A percentile compares a stretch with the other conserved stretches of the same genome.
Evolutionary conservation across 2,113 vertebrate genomes (phyloP).

Genomic region (Capra hircus): DNA sequence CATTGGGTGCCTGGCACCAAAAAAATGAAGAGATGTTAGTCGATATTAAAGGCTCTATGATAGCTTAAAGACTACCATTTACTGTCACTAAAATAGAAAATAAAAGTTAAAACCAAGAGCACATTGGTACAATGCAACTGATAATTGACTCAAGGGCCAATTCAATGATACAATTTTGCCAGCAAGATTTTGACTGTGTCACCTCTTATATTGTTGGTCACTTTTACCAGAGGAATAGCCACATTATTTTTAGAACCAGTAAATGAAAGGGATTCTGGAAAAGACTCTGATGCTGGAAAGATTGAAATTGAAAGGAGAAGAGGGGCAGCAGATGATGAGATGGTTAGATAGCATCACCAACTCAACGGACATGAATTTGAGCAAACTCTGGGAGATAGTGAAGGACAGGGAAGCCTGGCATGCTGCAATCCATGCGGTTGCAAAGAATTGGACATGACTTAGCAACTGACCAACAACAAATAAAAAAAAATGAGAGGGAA

Average conservation of each 20-base stretch:
- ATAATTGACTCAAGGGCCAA: not conserved
- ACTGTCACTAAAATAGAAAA: not conserved
- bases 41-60: not conserved
- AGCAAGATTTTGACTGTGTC: not conserved
- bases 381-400: not conserved
- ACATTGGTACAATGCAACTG: not conserved
- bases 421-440: not conserved
- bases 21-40: not conserved
- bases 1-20: not conserved
- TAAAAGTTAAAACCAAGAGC: not conserved
- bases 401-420: not conserved
- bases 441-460: not conserved
- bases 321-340: not conserved
- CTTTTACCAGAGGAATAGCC: not conserved
- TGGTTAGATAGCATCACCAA: not conserved
- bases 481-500: not conserved
- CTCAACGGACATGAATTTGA: not conserved
- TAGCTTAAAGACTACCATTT: not conserved
- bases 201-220: not conserved
- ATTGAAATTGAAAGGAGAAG: not conserved
- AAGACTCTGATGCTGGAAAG: not conserved
- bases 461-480: not conserved
- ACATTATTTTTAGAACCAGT: not conserved
- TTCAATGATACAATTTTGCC: not conserved
- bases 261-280: not conserved